phyloP scores from a whole-genome alignment of 2,888 invertebrate genomes.

The Acronicta leporina region DNA sequence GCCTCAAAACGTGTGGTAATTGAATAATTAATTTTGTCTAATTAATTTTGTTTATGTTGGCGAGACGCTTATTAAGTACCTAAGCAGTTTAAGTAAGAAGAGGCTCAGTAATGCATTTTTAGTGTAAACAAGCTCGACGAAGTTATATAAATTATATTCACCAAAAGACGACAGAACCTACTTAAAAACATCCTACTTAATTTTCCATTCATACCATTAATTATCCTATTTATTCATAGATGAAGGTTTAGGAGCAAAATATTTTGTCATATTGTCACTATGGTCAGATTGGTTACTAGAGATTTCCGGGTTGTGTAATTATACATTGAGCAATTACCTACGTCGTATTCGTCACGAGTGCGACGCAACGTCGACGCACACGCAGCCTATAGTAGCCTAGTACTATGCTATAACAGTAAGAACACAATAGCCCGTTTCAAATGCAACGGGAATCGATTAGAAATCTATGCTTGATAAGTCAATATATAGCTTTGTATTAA shows the following conservation, averaged over 20 bases:
- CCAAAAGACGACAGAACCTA: too few species aligned
- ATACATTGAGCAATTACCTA: not conserved
- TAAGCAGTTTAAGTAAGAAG: too few species aligned
- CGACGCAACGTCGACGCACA: conserved; percentile 40
- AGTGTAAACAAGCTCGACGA: too few species aligned
- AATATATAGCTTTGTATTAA: conserved; percentile 4
- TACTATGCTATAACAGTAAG: conserved; percentile 18
- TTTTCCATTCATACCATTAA: too few species aligned
- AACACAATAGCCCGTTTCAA: conserved; percentile 27
- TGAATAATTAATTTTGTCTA: not conserved
- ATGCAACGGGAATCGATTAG: conserved; percentile 30
- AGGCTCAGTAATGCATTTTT: too few species aligned
- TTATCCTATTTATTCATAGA: not conserved
- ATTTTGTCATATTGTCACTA: too few species aligned
- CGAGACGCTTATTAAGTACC: too few species aligned
- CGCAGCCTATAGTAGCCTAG: conserved; percentile 33
- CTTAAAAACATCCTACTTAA: too few species aligned
- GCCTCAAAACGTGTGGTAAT: not conserved
- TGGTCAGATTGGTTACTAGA: too few species aligned
- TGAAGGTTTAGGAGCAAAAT: not conserved
- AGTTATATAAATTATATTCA: too few species aligned
- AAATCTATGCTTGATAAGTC: conserved; percentile 19
- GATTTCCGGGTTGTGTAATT: too few species aligned
- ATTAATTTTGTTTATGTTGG: not conserved
- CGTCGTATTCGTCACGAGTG: conserved; percentile 30